These are phyloP conservation scores for Zeugodacus cucurbitae DNA, from an alignment of 1,140 invertebrate genomes.

Conservation along the genomic window DNA sequence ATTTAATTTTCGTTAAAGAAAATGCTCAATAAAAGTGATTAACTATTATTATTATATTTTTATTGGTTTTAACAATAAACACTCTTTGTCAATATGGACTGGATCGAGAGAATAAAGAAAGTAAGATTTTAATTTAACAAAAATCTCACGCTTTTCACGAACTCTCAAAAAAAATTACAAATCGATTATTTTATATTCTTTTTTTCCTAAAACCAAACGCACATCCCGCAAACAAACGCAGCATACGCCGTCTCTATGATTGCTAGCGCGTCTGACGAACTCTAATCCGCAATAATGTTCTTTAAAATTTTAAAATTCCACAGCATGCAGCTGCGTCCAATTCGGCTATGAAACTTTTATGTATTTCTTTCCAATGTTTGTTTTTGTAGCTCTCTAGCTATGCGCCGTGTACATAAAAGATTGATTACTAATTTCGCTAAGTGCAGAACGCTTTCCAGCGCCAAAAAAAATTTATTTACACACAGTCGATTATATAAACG, in stretches of 20 bases:
- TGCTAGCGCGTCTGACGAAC: background rate
- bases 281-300: background rate
- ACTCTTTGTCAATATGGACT: no score
- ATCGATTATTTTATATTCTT: no score
- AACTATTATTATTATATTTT: no score
- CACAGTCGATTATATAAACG: background rate
- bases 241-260: background rate
- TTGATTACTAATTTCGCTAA: constrained; percentile 17
- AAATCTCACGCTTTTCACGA: no score
- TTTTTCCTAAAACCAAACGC: no score
- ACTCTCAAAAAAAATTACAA: no score
- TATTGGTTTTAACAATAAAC: no score
- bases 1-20: no score
- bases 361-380: background rate
- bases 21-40: no score
- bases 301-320: background rate
- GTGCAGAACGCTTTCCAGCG: background rate
- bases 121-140: no score
- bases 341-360: background rate
- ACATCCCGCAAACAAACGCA: background rate
- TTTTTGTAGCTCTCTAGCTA: background rate
- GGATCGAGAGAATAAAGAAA: no score
- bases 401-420: background rate
- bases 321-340: background rate
- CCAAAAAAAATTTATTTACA: background rate